Evolutionary conservation across 92 coral and sea anemone species (phyloP).

Genomic region (Metridium senile): DNA sequence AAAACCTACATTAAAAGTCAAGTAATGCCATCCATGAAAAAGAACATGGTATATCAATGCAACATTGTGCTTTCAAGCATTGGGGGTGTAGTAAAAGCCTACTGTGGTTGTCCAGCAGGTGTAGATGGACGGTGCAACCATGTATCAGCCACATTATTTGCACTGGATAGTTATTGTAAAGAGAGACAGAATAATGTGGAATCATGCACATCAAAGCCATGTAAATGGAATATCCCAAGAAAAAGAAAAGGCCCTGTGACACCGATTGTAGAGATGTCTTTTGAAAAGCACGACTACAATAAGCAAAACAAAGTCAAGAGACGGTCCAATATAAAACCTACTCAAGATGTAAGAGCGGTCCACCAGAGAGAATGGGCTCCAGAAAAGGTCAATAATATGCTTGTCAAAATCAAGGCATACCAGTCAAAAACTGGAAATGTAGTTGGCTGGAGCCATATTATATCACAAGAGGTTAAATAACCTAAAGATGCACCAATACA

Average conservation of each 20-base stretch:
- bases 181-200: conserved; percentile 21
- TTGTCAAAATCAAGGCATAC: conserved; percentile 7
- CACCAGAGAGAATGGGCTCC: conserved; percentile 34
- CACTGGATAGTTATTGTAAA: conserved; percentile 45
- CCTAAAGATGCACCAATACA: no score
- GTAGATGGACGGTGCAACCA: conserved; percentile 64
- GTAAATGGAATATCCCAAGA: no score
- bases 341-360: no score
- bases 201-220: conserved; percentile 61
- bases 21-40: conserved; percentile 36
- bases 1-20: conserved; percentile 36
- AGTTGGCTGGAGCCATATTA: conserved; percentile 22
- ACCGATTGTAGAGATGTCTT: conserved; percentile 45
- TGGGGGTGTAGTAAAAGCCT: conserved; percentile 49
- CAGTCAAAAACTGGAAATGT: conserved; percentile 32
- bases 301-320: conserved; percentile 18
- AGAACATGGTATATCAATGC: conserved; percentile 31
- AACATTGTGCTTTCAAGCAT: conserved; percentile 27
- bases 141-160: conserved; percentile 62
- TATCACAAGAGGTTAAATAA: no score
- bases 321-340: conserved; percentile 31
- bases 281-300: conserved; percentile 50
- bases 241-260: conserved; percentile 29
- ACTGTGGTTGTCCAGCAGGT: conserved; percentile 68
- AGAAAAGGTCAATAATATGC: conserved; percentile 16